phyloP scores from a whole-genome alignment of 2,797 vertebrate species.

The Acanthurus lineatus region DNA sequence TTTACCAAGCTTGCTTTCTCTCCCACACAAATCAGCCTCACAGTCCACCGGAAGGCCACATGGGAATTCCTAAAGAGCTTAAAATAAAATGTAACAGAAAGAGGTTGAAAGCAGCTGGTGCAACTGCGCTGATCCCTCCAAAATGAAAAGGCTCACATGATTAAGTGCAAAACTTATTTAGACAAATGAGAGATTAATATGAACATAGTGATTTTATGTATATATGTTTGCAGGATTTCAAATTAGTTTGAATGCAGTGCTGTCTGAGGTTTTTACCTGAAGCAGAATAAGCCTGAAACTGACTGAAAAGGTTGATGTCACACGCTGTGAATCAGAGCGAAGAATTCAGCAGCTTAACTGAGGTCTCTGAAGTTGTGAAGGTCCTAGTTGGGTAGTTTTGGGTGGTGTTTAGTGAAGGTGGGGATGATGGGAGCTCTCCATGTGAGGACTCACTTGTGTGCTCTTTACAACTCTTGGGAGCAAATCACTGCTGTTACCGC shows the following conservation, averaged over 20 bases:
- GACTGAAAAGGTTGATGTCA: constrained; percentile 39
- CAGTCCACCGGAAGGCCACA: constrained; percentile 26
- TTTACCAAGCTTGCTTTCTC: constrained; percentile 50
- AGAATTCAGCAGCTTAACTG: constrained; percentile 13
- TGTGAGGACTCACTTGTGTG: constrained; percentile 14
- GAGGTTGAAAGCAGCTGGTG: constrained; percentile 36
- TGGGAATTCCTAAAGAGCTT: constrained; percentile 61
- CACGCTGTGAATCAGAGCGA: constrained; percentile 42
- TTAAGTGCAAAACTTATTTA: constrained; percentile 11
- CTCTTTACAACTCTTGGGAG: background rate
- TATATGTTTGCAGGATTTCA: constrained; percentile 1
- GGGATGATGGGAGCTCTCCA: background rate
- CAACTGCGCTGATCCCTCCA: constrained; percentile 29
- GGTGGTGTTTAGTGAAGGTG: constrained; percentile 11
- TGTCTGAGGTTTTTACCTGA: constrained; percentile 17
- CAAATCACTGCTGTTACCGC: background rate
- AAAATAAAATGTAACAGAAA: constrained; percentile 48
- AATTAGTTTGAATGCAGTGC: background rate
- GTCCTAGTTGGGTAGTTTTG: background rate
- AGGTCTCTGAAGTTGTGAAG: constrained; percentile 23
- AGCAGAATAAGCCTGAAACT: constrained; percentile 50
- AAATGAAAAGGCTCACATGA: constrained; percentile 22
- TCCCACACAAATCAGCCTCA: constrained; percentile 53
- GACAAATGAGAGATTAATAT: constrained; percentile 22
- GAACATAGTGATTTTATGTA: background rate